Evolutionary conservation across 2,888 invertebrate species (phyloP).

Genomic region (Capitulum mitella): DNA sequence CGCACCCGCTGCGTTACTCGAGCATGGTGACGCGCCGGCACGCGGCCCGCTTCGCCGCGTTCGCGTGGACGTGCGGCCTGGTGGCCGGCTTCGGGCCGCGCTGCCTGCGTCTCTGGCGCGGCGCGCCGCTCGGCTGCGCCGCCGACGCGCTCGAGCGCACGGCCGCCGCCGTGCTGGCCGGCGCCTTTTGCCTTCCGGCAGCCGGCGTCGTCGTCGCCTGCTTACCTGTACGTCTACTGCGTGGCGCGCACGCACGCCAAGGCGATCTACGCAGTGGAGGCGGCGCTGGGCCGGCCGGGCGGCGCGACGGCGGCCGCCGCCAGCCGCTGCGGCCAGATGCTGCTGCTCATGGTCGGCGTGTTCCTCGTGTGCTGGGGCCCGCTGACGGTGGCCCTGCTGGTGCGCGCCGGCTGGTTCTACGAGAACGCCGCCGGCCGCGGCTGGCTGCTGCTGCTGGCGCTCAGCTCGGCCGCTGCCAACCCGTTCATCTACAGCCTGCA

Average conservation of each 20-base stretch:
- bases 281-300: conserved; percentile 45
- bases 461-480: conserved; percentile 45
- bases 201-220: conserved; percentile 53
- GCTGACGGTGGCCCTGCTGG: conserved; percentile 49
- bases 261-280: conserved; percentile 56
- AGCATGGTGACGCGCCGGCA: neutral
- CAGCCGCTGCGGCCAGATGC: conserved; percentile 55
- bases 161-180: conserved; percentile 52
- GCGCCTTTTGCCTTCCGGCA: conserved; percentile 56
- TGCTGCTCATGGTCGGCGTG: conserved; percentile 56
- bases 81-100: neutral
- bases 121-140: conserved; percentile 32
- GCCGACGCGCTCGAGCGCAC: conserved; percentile 48
- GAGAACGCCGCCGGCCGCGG: conserved; percentile 52
- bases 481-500: conserved; percentile 60
- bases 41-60: neutral
- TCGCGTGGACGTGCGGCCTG: neutral
- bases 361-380: conserved; percentile 57
- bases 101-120: neutral
- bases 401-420: conserved; percentile 46
- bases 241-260: conserved; percentile 57
- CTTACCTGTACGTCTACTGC: conserved; percentile 56
- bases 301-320: conserved; percentile 31
- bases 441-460: conserved; percentile 53
- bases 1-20: conserved; percentile 54